Evolutionary conservation across 2,888 invertebrate species (phyloP), one percentile per base, ranked within the genome.

Genomic region (Drosophila mimetica): DNA sequence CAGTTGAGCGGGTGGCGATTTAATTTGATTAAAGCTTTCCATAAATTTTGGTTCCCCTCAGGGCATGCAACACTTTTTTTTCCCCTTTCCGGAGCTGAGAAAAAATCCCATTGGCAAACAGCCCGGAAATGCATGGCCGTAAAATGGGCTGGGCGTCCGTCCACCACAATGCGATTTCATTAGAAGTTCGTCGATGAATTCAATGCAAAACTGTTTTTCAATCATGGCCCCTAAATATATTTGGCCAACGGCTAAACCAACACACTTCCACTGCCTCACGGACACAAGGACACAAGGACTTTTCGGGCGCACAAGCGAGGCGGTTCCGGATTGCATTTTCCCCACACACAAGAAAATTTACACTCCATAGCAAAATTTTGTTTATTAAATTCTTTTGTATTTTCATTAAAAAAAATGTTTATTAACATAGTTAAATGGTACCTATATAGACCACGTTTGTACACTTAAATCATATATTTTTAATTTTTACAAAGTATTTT

Each of bases 1-100:
- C 7, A 47, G 22, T 39, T 39, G 32, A 32, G 22, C 18, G 18
- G 41, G 14, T 22, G 52, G 22, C 36, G 52, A 74, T 76, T 76
- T 73, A 71, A 79, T 77, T 77, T 86, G 71, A 83, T 87, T 77
- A 73, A 83, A 71, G 55, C 52, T 61, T 52, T 48, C 59, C 73
- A 75, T 85, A 74, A 73, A 86, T 63, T 70, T 42, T 16, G 13
- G 1, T 63, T 65, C 50, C 47, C 74, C 37, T 22, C 48, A 60
- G 42, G 61, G 7, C 52, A 82, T 70, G 66, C 80, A 70, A 63
- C 66, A 60, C 59, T 75, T 70, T 71, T 71, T 54, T 54, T 7
- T 18, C 9, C 28, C 16, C 20, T 25, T n/a, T 14, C 20, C 20
- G 25, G 36, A 25, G 11, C 46, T 60, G 60, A 46, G 57, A 64